These are phyloP conservation scores for Drosophila fuyamai DNA, from an alignment of 1,140 invertebrate species.

Conservation along the genomic window DNA sequence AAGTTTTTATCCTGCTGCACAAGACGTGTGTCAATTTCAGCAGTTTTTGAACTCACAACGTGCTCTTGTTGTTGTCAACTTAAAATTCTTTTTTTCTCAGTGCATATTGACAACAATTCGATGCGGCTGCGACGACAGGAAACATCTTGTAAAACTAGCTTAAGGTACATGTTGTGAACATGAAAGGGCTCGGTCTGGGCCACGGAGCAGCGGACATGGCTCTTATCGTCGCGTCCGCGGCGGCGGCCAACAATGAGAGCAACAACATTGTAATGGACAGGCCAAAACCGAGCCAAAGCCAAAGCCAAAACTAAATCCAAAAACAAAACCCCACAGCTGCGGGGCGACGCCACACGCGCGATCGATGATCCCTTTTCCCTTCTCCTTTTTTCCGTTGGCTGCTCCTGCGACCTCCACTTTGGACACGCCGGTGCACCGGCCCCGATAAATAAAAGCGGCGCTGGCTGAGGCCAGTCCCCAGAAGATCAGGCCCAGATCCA, in stretches of 20 bases:
- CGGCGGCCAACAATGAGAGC: slow-evolving; percentile 71
- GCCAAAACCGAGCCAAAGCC: slow-evolving; percentile 55
- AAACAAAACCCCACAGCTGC: slow-evolving; percentile 37
- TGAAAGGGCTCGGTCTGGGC: slow-evolving; percentile 64
- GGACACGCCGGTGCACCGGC: slow-evolving; percentile 74
- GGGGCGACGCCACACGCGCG: slow-evolving; percentile 69
- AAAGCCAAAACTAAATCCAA: slow-evolving; percentile 44
- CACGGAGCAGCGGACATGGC: slow-evolving; percentile 28
- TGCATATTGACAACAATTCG: slow-evolving; percentile 82
- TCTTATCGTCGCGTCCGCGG: slow-evolving; percentile 56
- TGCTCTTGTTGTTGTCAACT: no score
- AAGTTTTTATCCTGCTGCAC: no score
- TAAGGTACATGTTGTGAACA: slow-evolving; percentile 83
- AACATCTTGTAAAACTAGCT: slow-evolving; percentile 84
- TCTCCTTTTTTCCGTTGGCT: background rate
- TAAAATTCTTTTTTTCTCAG: slow-evolving; percentile 2
- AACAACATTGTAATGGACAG: slow-evolving; percentile 82
- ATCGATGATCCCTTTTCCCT: slow-evolving; percentile 7
- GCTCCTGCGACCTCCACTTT: slow-evolving; percentile 55
- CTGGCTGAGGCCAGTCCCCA: slow-evolving; percentile 29
- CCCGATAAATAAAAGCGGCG: slow-evolving; percentile 77
- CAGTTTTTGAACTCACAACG: no score
- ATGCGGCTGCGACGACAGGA: slow-evolving; percentile 82
- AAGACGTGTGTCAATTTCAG: no score
- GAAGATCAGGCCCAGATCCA: slow-evolving; percentile 19